Evolutionary conservation across 2,888 invertebrate species (phyloP).

Genomic region (Noctua comes): DNA sequence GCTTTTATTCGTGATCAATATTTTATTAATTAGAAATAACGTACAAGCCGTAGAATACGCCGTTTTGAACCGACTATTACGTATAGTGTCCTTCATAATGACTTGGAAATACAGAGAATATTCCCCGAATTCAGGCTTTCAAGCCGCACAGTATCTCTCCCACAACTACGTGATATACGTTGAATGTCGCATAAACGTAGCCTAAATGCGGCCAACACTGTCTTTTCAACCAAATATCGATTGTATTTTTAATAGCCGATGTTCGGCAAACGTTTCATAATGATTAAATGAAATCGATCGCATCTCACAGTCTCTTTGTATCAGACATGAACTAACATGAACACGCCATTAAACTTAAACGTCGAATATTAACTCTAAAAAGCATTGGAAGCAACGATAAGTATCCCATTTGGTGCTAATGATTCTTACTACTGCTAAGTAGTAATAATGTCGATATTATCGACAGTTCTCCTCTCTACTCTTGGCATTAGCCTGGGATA

Average conservation of each 20-base stretch:
- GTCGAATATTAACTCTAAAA: constrained; percentile 46
- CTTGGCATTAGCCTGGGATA: constrained; percentile 9
- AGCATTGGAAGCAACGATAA: constrained; percentile 47
- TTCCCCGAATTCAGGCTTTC: constrained; percentile 3
- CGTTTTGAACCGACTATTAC: not conserved
- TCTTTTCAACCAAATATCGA: constrained; percentile 12
- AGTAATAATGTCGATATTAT: constrained; percentile 57
- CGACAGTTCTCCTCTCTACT: constrained; percentile 38
- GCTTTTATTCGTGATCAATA: not conserved
- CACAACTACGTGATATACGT: not conserved
- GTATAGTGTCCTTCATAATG: not conserved
- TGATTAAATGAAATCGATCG: constrained; percentile 28
- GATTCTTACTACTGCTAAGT: constrained; percentile 51
- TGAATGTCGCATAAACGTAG: constrained; percentile 1
- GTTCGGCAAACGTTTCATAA: constrained; percentile 13
- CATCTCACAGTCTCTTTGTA: constrained; percentile 38
- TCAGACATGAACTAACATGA: constrained; percentile 1
- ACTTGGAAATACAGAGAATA: not conserved
- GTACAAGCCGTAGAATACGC: not conserved
- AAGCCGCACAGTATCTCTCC: not conserved
- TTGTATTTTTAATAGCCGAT: not conserved
- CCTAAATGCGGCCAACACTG: constrained; percentile 1
- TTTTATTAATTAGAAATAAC: not conserved
- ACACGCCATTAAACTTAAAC: constrained; percentile 37
- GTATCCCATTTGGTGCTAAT: constrained; percentile 52